Conservation (phyloP, 2,113 vertebrate species). For the Brachypodius melanocephalos region DNA sequence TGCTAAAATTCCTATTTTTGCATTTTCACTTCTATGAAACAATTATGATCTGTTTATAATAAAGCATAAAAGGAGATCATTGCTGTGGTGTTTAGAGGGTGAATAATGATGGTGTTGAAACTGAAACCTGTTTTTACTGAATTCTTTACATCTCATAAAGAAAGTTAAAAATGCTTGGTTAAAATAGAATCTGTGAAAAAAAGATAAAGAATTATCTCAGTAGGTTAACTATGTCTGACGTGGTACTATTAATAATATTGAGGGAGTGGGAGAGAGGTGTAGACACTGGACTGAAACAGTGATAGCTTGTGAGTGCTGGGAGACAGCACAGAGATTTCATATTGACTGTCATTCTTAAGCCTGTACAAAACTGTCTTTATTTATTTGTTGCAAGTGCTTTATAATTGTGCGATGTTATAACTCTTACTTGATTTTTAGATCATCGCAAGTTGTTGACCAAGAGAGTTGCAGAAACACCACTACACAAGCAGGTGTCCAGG, state of each 20-base stretch:
- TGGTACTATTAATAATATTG: not conserved
- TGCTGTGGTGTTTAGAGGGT: not conserved
- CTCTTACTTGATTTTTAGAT: conserved; percentile 67
- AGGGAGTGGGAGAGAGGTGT: not conserved
- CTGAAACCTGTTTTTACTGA: not conserved
- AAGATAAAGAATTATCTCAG: not conserved
- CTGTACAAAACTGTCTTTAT: not conserved
- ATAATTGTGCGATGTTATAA: not conserved
- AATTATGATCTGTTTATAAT: not conserved
- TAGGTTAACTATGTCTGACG: not conserved
- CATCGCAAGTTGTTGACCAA: conserved; percentile 82
- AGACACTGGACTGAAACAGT: not conserved
- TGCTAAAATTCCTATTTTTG: not conserved
- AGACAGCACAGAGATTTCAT: not conserved
- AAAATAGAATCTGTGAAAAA: not conserved
- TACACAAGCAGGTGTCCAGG: conserved; percentile 88
- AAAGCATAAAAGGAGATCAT: not conserved
- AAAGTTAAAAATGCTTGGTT: not conserved
- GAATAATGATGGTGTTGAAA: not conserved
- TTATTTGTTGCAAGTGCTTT: not conserved
- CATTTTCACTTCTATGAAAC: not conserved
- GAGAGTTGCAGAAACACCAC: conserved; percentile 88
- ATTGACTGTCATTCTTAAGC: not conserved
- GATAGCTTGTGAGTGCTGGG: not conserved
- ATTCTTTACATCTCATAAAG: not conserved